These are phyloP conservation scores for Pseudopipra pipra DNA, from an alignment of 2,113 vertebrate species.

Conservation along the genomic window DNA sequence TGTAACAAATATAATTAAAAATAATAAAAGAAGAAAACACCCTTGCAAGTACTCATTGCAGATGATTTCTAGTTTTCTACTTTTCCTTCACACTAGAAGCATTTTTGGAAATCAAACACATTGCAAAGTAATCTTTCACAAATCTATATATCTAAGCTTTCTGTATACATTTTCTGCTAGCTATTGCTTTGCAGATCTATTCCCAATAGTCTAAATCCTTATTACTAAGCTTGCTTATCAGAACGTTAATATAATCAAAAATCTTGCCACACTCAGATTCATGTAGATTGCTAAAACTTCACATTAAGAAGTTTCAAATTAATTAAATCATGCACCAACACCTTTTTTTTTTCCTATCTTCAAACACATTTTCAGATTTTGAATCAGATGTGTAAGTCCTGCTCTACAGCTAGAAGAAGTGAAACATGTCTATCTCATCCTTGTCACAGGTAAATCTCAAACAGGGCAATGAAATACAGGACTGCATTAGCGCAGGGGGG, in stretches of 20 bases:
- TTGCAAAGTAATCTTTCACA: neutral
- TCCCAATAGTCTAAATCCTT: neutral
- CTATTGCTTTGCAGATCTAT: neutral
- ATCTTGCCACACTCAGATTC: fast-evolving
- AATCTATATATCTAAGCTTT: neutral
- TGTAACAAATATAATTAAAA: neutral
- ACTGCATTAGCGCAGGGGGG: neutral
- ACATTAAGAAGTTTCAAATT: neutral
- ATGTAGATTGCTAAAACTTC: neutral
- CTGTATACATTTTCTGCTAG: neutral
- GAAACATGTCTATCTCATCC: neutral
- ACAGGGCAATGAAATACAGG: neutral
- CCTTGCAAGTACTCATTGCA: neutral
- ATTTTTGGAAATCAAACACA: neutral
- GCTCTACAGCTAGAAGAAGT: neutral
- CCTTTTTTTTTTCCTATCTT: neutral
- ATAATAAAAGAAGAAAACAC: neutral
- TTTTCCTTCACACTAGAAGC: neutral
- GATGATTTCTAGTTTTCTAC: neutral
- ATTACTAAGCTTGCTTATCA: neutral
- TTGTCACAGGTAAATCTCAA: neutral
- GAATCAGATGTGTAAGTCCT: neutral
- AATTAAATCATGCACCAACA: neutral
- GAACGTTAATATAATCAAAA: neutral
- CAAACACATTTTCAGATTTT: neutral